Base-by-base conservation (phyloP, 2,113 vertebrate species). In the Colossoma macropomum region DNA sequence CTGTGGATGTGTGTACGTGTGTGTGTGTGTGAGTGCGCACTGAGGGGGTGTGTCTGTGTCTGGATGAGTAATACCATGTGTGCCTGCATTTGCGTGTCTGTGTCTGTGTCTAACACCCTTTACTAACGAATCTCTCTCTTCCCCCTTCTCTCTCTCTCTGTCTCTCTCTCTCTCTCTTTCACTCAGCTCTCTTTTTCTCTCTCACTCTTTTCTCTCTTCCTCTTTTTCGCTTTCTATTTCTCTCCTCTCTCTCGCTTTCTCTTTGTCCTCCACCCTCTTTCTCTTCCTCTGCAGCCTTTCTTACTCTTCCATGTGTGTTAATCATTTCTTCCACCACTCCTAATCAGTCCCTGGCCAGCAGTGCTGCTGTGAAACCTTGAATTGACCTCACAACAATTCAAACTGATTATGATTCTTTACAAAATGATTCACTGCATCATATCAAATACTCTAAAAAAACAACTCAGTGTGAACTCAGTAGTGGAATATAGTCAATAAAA, bases 51-150 rank as follows among this genome's bases (percentile, higher is more conserved):
- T 69, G 76, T 79, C 23, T 79, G 50, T 73, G 27, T 52, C 41
- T 74, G 52, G 30, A 76, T 79, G 63, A 83, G 77, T 80, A 82
- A 86, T 83, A 16, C 71, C 45, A 27, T 79, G 63, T 72, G 80
- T 79, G 54, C 25, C 27, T 76, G 23, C 21, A 21, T 75, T 21
- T 50, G 48, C 1, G 19, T 17, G 59, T 69, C 17, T 38, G 23
- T 65, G 38, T 30, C 1, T 48, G 21, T 68, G 41, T 38, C 32
- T 41, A 41, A 66, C 28, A 79, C 45, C 71, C 65, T 60, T 77
- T 27, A 34, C 38, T 38, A 45, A 65, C 25, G 7, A 32, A 32
- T 59, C 23, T 71, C 52, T 75, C 21, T 28, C 10, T 73, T 25
- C 15, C 16, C 56, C 52, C 38, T 28, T 27, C 32, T 63, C 30